These are phyloP conservation scores for Steinernema feltiae DNA, from an alignment of 1,140 invertebrate genomes.

Conservation along the genomic window DNA sequence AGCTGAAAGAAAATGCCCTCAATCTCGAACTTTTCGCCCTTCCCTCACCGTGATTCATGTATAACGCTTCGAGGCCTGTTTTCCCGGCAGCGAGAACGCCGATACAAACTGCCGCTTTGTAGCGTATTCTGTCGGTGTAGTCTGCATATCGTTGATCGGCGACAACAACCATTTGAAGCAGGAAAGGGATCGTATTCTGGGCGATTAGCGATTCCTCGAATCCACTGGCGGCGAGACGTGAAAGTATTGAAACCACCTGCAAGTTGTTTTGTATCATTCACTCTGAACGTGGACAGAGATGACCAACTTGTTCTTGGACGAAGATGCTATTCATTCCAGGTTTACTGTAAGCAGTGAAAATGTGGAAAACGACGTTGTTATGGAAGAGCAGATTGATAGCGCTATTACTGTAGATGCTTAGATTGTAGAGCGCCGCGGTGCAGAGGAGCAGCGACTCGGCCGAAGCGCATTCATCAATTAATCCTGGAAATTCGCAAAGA, in stretches of 20 bases:
- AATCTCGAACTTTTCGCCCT: background rate
- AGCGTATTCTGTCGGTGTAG: slow-evolving; percentile 42
- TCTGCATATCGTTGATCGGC: slow-evolving; percentile 31
- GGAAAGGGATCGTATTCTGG: slow-evolving; percentile 35
- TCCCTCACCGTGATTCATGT: slow-evolving; percentile 34
- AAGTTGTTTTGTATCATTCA: background rate
- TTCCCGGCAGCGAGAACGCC: slow-evolving; percentile 38
- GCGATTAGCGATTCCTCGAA: slow-evolving; percentile 37
- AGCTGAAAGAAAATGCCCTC: slow-evolving; percentile 11
- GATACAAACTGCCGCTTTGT: slow-evolving; percentile 46
- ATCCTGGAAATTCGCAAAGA: slow-evolving; percentile 32
- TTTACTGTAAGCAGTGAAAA: background rate
- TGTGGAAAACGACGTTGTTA: slow-evolving; percentile 25
- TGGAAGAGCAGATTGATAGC: slow-evolving; percentile 34
- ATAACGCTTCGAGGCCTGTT: slow-evolving; percentile 39
- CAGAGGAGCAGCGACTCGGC: slow-evolving; percentile 40
- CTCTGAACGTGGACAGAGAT: no score
- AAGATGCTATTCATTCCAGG: slow-evolving; percentile 33
- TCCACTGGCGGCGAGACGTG: slow-evolving; percentile 35
- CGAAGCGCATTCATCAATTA: slow-evolving; percentile 35
- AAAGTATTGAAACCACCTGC: slow-evolving; percentile 38
- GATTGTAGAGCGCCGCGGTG: slow-evolving; percentile 39
- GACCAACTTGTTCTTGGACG: slow-evolving; percentile 33
- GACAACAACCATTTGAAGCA: slow-evolving; percentile 40
- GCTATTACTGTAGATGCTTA: slow-evolving; percentile 21